These are phyloP conservation scores for Danionella dracula DNA, from an alignment of 2,797 vertebrate species.

Conservation along the genomic window DNA sequence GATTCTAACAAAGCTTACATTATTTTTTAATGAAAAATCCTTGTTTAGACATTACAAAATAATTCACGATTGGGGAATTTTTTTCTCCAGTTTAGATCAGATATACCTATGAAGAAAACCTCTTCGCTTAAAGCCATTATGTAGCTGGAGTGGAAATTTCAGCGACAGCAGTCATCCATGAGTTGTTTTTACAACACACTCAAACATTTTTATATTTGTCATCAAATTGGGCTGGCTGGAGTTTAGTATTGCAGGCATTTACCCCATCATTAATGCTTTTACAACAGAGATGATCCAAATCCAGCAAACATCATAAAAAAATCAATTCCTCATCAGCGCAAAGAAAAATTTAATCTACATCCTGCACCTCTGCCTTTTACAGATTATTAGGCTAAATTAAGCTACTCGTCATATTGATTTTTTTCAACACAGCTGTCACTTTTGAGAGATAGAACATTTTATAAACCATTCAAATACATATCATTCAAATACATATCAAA, in stretches of 20 bases:
- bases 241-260: not conserved
- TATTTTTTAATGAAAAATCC: too few relatives aligned
- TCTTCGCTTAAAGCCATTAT: too few relatives aligned
- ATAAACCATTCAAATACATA: too few relatives aligned
- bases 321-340: slow-evolving; percentile 29
- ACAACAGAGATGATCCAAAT: not conserved
- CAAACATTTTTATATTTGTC: not conserved
- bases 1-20: too few relatives aligned
- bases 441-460: too few relatives aligned
- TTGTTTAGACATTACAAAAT: too few relatives aligned
- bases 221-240: not conserved
- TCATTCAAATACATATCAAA: too few relatives aligned
- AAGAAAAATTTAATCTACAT: slow-evolving; percentile 17
- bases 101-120: too few relatives aligned
- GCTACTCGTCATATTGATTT: slow-evolving; percentile 18
- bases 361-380: not conserved
- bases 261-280: not conserved
- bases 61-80: too few relatives aligned
- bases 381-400: slow-evolving; percentile 4
- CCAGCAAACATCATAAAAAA: slow-evolving; percentile 6
- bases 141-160: too few relatives aligned
- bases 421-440: not conserved
- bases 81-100: too few relatives aligned
- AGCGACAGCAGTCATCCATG: not conserved
- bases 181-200: not conserved